Conservation (phyloP, 1,140 invertebrate species). For the Drosophila baimaii region DNA sequence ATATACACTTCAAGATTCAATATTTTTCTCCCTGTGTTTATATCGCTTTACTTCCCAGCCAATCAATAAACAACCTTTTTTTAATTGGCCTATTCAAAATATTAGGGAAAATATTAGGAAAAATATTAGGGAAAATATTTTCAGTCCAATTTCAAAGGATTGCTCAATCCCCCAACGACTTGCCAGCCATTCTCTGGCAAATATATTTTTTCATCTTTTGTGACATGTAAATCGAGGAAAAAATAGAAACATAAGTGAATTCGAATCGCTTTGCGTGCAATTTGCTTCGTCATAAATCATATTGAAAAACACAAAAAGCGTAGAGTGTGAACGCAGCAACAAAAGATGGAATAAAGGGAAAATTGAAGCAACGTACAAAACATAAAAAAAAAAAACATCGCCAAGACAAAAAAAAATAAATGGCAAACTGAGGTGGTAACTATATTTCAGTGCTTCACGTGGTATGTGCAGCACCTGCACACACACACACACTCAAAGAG, state of each 20-base stretch:
- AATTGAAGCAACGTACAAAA: conserved; percentile 44
- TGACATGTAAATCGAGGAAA: conserved; percentile 21
- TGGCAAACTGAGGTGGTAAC: conserved; percentile 34
- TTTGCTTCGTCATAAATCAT: conserved; percentile 78
- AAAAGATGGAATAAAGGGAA: conserved; percentile 33
- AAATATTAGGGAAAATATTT: conserved; percentile 1
- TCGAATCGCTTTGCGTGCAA: conserved; percentile 71
- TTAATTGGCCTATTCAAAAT: conserved; percentile 7
- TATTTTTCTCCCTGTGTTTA: neutral
- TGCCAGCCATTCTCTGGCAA: neutral
- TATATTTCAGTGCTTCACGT: conserved; percentile 66
- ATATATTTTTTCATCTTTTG: conserved; percentile 14
- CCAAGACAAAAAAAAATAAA: conserved; percentile 21
- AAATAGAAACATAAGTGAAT: conserved; percentile 39
- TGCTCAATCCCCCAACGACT: neutral
- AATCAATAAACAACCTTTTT: conserved; percentile 6
- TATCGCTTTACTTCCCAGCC: neutral
- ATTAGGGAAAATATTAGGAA: conserved; percentile 7
- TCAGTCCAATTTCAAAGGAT: conserved; percentile 2
- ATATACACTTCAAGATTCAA: neutral
- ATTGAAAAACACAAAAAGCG: conserved; percentile 69
- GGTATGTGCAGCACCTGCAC: conserved; percentile 62
- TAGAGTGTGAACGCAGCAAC: conserved; percentile 14
- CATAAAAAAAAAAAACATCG: conserved; percentile 8
- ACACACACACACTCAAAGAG: neutral